Evolutionary conservation across 2,888 invertebrate species (phyloP), one percentile per base, ranked within the genome.

Genomic region (Ormyrus nitidulus): DNA sequence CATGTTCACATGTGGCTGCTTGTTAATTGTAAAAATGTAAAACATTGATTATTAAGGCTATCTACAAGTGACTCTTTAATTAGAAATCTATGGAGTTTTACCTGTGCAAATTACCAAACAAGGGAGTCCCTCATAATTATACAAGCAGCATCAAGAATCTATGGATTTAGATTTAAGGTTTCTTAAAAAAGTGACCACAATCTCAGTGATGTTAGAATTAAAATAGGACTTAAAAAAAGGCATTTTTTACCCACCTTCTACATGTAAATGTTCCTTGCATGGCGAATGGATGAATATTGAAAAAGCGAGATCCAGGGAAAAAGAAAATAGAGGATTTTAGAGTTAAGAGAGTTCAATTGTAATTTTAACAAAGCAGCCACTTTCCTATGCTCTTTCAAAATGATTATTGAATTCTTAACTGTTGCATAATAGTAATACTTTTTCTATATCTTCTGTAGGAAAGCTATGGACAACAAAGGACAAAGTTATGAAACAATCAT

Each of bases 401-500:
- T 81, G 82, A 69, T 46, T 68, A 69, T 65, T 65, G 58, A 62
- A 7, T 34, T 34, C 34, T 34, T 34, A 34, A 34, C 34, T 19
- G 77, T 51, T 77, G 4, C 51, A 48, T 72, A 75, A 70, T n/a
- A 66, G 5, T 19, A 58, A 64, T 68, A 44, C 46, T 65, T 51
- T 69, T 75, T 79, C 19, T 82, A 74, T 81, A 56, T 80, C 62
- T 83, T 77, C 77, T 83, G 46, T 84, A 95, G 96, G 93, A 95
- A 95, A 93, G 94, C 95, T 84, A 92, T 94, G 93, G 95, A 95
- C 92, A 94, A 94, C 93, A 94, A 94, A 91, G 94, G 94, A 88
- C 94, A 94, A 91, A 93, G 93, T 89, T 96, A 94, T 93, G 96
- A 96, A 92, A 94, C 94, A 86, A 94, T 96, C 90, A 93, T 97